These are phyloP conservation scores for Chrysomallon squamiferum DNA, from an alignment of 1,140 invertebrate species.

Conservation along the genomic window DNA sequence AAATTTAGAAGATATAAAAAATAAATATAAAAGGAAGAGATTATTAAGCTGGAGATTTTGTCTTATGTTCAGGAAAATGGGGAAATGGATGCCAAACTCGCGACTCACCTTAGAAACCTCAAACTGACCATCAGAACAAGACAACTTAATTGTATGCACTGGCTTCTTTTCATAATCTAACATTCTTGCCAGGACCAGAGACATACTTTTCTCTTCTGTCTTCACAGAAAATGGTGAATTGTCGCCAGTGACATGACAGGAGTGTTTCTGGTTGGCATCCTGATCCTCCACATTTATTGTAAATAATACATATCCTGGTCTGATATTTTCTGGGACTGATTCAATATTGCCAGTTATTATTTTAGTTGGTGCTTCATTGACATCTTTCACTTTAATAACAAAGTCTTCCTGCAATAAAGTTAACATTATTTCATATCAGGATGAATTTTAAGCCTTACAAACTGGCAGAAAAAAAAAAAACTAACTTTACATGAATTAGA, in stretches of 20 bases:
- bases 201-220: constrained; percentile 8
- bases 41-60: no score
- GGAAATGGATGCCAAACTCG: no score
- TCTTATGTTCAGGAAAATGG: no score
- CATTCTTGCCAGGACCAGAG: constrained; percentile 15
- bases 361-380: constrained; percentile 37
- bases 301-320: constrained; percentile 13
- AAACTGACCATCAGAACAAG: constrained; percentile 30
- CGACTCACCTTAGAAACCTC: constrained; percentile 8
- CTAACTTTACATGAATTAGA: not conserved
- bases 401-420: constrained; percentile 36
- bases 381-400: constrained; percentile 28
- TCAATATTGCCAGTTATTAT: constrained; percentile 25
- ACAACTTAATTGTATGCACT: constrained; percentile 12
- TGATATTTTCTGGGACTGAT: constrained; percentile 22
- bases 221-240: constrained; percentile 24
- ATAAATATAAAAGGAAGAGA: no score
- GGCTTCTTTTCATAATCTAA: constrained; percentile 29
- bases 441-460: no score
- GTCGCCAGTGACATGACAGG: constrained; percentile 20
- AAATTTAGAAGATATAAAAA: no score
- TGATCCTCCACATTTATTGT: constrained; percentile 36
- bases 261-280: constrained; percentile 35
- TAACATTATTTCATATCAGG: no score
- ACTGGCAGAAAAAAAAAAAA: not conserved